Base-by-base conservation (phyloP, 2,888 invertebrate genomes). In the Perizoma affinitatum region DNA sequence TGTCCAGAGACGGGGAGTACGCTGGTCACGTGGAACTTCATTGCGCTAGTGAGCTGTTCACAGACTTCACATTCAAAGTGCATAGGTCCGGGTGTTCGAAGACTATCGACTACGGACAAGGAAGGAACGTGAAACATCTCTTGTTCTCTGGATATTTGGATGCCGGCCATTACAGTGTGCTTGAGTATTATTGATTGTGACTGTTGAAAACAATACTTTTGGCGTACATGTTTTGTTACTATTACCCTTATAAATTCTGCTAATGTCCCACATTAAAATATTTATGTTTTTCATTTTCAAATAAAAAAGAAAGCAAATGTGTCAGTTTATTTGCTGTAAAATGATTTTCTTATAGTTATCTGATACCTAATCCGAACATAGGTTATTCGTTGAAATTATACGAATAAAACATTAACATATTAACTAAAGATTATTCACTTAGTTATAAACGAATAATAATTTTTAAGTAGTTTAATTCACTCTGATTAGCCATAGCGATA, bases 11-110 rank as follows among this genome's bases (percentile, higher is more conserved):
- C 51, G 90, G 90, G 0, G 88, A 87, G 62, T 90, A 89, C 61
- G 90, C 87, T 0, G 90, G 90, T 0, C 90, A 90, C 44, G 90
- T 86, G 1, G 90, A 90, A 59, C 69, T 90, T 11, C 90, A 90
- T 57, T 79, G 83, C 50, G 78, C 83, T 35, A 87, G 88, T 55
- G 90, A 90, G 65, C 61, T 90, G 4, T 88, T 70, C 64, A 65
- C 77, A 6, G 84, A 88, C 1, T 88, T 77, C 58, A 88, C 87
- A 0, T 90, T 90, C 69, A 84, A 78, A 68, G 87, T 90, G 0
- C 90, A 90, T 60, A 79, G 83, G 52, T 75, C 83, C 34, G 76
- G 76, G 6, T 81, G 80, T 52, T 70, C 80, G 0, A 80, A 72
- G 58, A 86, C 88, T 8, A 87, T 87, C 54, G 84, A 89, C 58